Conservation (phyloP, 2,113 vertebrate species). For the Vimba vimba region DNA sequence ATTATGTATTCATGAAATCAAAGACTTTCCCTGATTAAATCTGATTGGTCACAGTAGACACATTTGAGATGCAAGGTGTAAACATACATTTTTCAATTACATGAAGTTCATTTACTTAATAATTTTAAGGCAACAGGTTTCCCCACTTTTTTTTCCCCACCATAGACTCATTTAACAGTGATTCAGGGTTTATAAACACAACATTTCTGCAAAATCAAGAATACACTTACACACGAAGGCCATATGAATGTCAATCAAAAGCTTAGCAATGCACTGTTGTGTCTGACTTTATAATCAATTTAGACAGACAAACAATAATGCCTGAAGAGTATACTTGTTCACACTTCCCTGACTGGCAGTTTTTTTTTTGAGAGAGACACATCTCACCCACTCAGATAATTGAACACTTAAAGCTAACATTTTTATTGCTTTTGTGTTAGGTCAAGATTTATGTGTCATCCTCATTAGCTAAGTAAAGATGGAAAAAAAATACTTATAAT, state of each 20-base stretch:
- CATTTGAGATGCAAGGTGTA: neutral
- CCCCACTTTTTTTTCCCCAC: neutral
- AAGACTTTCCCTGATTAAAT: neutral
- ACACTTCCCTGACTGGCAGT: neutral
- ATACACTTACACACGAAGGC: neutral
- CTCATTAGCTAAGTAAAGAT: constrained; percentile 28
- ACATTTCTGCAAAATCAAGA: neutral
- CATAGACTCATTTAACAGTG: neutral
- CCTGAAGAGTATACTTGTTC: neutral
- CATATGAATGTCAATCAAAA: neutral
- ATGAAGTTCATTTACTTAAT: too few relatives aligned
- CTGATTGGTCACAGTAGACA: neutral
- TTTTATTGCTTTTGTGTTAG: constrained; percentile 18
- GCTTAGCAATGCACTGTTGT: neutral
- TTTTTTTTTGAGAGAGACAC: neutral
- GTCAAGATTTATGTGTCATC: constrained; percentile 9
- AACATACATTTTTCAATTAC: neutral
- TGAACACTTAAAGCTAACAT: constrained; percentile 10
- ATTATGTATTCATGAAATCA: constrained; percentile 5
- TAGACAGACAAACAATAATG: neutral
- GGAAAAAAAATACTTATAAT: neutral
- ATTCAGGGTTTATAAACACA: neutral
- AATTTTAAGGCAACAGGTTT: too few relatives aligned
- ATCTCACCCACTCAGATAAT: constrained; percentile 31
- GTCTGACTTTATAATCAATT: neutral